Base-by-base conservation (phyloP, 2,888 invertebrate species). In the Muscina levida region DNA sequence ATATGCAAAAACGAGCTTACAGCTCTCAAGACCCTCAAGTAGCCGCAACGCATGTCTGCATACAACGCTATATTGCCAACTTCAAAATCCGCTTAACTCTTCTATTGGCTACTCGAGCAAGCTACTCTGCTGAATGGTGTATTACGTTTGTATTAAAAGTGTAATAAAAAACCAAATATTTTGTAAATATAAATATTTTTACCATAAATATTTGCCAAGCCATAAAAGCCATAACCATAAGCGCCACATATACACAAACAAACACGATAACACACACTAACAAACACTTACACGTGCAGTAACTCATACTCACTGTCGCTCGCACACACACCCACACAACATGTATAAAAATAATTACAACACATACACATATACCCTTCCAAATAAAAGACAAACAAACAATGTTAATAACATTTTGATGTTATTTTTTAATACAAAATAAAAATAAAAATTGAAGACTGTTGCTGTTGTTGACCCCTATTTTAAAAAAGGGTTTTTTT, bases 351-450 rank as follows among this genome's bases (percentile, higher is more conserved):
- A 56, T 56, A 19, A n/a, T 31, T 31, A 39, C 39, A 22, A 51
- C 10, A 39, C 39, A 39, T 6, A 37, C 11, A 37, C 11, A 57
- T 8, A n/a, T 57, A n/a, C 37, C 24, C 31, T 42, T 39, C 22
- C 10, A 39, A 22, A 8, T 8, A 8, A n/a, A 3, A 31, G 31
- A 3, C 8, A 31, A 31, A 19, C 22, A 62, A 22, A 1, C 42
- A 39, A 37, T 62, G 62, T 42, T 62, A 42, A 42, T 62, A 62
- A 42, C n/a, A 59, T 42, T 62, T 62, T 62, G 19, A 62, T 62
- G 59, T 37, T 59, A 59, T 13, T 37, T 59, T 19, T 59, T 44
- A 11, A n/a, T 19, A 17, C 19, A n/a, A n/a, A n/a, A n/a, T n/a
- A n/a, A n/a, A n/a, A n/a, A 31, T 31, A 31, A 31, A 31, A 31